phyloP scores from a whole-genome alignment of 2,113 vertebrate species.

The Stegostoma tigrinum region DNA sequence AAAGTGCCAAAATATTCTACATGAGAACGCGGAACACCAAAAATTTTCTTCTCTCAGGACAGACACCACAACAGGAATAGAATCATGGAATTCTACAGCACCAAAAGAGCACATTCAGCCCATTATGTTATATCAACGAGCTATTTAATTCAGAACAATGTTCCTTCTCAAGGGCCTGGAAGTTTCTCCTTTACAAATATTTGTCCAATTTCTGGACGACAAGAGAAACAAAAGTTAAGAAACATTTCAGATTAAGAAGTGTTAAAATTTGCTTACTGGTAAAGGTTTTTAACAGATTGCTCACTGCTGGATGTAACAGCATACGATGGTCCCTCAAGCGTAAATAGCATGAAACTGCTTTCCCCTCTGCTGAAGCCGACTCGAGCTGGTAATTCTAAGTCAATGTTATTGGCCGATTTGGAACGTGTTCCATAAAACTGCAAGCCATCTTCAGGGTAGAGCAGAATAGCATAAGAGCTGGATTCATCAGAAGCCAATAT shows the following conservation, averaged over 20 bases:
- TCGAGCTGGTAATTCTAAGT: conserved; percentile 50
- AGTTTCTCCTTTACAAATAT: neutral
- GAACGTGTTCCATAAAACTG: conserved; percentile 67
- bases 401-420: conserved; percentile 44
- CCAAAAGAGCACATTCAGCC: too few species aligned
- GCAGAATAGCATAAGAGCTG: conserved; percentile 74
- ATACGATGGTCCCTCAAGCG: conserved; percentile 63
- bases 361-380: conserved; percentile 79
- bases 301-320: conserved; percentile 64
- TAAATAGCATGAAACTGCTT: conserved; percentile 52
- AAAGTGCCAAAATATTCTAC: neutral
- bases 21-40: conserved; percentile 32
- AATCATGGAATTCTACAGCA: neutral
- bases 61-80: conserved; percentile 29
- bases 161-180: neutral
- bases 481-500: conserved; percentile 71
- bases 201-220: neutral
- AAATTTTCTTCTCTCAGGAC: neutral
- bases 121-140: neutral
- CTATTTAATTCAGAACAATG: neutral
- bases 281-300: conserved; percentile 62
- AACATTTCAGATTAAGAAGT: neutral
- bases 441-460: conserved; percentile 74
- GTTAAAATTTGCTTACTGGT: conserved; percentile 60
- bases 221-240: neutral